Evolutionary conservation across 2,113 vertebrate genomes (phyloP).

Genomic region (Dinomys branickii): DNA sequence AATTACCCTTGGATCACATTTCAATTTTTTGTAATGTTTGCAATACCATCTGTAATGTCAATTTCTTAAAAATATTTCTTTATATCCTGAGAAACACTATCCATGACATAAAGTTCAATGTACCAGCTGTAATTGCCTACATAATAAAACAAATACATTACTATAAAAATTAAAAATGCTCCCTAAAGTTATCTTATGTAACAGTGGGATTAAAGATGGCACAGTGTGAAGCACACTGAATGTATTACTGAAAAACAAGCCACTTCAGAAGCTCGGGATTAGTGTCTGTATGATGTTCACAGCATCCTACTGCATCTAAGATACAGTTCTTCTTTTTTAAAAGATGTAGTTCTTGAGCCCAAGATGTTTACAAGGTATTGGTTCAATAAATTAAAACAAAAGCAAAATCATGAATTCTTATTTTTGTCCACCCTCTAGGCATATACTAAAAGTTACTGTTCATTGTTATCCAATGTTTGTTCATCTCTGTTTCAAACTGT

Average conservation of each 20-base stretch:
- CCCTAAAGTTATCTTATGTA: background rate
- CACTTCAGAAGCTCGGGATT: background rate
- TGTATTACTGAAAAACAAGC: background rate
- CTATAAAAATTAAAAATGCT: background rate
- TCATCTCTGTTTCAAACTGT: background rate
- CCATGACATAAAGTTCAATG: background rate
- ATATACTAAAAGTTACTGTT: background rate
- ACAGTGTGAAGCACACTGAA: background rate
- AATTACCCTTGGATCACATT: background rate
- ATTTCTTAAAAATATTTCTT: slow-evolving; percentile 32
- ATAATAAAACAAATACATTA: background rate
- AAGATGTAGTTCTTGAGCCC: background rate
- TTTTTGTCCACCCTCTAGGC: background rate
- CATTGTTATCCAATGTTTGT: background rate
- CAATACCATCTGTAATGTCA: background rate
- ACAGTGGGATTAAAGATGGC: background rate
- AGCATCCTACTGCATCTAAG: background rate
- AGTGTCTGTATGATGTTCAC: background rate
- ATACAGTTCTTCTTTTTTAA: background rate
- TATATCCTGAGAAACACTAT: background rate
- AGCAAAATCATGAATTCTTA: background rate
- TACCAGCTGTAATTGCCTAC: background rate
- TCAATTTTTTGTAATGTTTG: background rate
- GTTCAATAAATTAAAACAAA: background rate
- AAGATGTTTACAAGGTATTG: background rate